Evolutionary conservation across 2,797 vertebrate species (phyloP).

Genomic region (Bradypodion pumilum): DNA sequence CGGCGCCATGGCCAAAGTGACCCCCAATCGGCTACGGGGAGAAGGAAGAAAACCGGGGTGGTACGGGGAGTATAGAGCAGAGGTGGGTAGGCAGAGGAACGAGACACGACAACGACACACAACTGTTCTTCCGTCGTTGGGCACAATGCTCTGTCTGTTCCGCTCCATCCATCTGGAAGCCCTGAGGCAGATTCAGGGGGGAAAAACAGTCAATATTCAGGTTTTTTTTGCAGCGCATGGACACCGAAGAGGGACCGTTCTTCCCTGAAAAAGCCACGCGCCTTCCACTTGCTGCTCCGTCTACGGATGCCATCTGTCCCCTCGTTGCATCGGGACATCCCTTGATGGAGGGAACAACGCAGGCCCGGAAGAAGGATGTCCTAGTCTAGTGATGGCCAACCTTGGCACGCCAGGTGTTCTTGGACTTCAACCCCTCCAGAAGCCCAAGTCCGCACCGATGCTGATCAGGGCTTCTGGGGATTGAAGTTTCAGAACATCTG

Average conservation of each 20-base stretch:
- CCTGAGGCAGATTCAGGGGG: neutral
- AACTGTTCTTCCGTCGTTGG: neutral
- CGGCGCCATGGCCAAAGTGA: conserved; percentile 61
- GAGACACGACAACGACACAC: neutral
- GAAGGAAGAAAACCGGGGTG: neutral
- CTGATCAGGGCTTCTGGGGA: too few relatives aligned
- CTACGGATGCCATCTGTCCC: conserved; percentile 4
- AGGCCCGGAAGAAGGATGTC: neutral
- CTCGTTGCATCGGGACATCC: too few relatives aligned
- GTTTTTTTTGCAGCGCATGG: neutral
- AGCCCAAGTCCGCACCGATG: too few relatives aligned
- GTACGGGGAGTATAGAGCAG: neutral
- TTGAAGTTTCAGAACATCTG: too few relatives aligned
- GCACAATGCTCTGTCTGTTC: neutral
- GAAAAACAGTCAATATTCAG: conserved; percentile 25
- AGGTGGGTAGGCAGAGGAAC: too few relatives aligned
- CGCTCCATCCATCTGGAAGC: neutral
- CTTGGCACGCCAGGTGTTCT: too few relatives aligned
- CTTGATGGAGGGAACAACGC: neutral
- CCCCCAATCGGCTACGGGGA: conserved; percentile 28
- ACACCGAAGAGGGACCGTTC: conserved; percentile 20
- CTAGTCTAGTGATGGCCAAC: too few relatives aligned
- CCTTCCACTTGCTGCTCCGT: neutral
- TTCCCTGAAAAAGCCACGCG: neutral
- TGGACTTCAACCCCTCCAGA: too few relatives aligned